Evolutionary conservation across 2,888 invertebrate genomes (phyloP).

Genomic region (Arrhopalites spinosus): DNA sequence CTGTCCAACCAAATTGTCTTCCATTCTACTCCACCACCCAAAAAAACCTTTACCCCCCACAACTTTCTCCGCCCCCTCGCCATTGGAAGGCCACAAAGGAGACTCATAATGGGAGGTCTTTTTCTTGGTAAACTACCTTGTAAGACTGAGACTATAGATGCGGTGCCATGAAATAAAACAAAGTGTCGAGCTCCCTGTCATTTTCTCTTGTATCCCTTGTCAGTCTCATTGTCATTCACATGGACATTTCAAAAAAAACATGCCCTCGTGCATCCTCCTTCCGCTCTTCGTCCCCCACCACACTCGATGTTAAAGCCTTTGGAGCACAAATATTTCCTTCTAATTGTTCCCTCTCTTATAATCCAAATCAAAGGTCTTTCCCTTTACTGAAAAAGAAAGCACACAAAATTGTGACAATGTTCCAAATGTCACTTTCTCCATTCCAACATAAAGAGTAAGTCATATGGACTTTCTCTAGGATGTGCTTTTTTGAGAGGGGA

Average conservation of each 20-base stretch:
- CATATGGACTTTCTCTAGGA: no score
- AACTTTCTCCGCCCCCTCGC: background rate
- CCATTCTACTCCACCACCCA: background rate
- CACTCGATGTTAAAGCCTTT: background rate
- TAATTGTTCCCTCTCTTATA: background rate
- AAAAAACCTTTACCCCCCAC: conserved; percentile 11
- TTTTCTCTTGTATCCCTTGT: background rate
- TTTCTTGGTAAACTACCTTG: background rate
- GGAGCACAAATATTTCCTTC: background rate
- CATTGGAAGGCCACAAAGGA: background rate
- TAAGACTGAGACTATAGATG: background rate
- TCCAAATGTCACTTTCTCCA: no score
- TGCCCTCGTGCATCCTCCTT: background rate
- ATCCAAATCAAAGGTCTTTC: background rate
- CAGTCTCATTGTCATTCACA: background rate
- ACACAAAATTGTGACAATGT: no score
- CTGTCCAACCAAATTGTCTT: conserved; percentile 6
- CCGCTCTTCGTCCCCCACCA: background rate
- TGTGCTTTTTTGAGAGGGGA: no score
- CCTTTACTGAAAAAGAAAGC: background rate
- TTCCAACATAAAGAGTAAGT: no score
- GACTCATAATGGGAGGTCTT: background rate
- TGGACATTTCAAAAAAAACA: background rate
- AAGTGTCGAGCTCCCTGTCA: background rate
- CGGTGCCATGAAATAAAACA: background rate